Conservation (phyloP, 2,797 vertebrate genomes). For the Falco naumanni region DNA sequence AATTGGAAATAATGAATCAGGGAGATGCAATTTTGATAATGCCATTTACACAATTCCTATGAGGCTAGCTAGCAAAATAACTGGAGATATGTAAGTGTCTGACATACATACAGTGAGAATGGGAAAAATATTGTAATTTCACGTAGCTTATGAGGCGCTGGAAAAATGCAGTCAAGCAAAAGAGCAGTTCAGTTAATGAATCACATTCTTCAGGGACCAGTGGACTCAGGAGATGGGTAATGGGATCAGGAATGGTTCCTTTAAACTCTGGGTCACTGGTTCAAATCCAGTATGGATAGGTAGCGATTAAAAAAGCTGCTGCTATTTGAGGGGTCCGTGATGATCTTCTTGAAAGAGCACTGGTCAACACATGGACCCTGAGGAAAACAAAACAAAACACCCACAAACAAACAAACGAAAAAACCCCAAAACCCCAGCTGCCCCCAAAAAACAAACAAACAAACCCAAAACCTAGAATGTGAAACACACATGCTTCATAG, state of each 20-base stretch:
- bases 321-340: background rate
- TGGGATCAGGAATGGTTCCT: background rate
- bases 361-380: background rate
- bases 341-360: background rate
- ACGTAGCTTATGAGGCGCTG: conserved; percentile 36
- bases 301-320: background rate
- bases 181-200: conserved; percentile 52
- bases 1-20: conserved; percentile 71
- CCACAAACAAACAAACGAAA: no score
- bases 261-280: conserved; percentile 12
- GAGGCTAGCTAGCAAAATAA: conserved; percentile 40
- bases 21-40: conserved; percentile 59
- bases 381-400: no score
- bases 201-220: conserved; percentile 16
- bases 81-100: conserved; percentile 37
- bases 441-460: background rate
- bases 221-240: conserved; percentile 16
- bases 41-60: conserved; percentile 38
- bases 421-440: no score
- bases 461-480: background rate
- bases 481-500: background rate
- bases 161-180: conserved; percentile 62
- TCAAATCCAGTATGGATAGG: background rate
- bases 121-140: conserved; percentile 60
- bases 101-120: conserved; percentile 38